Percentiles rank a stretch among this genome's conserved stretches.
Evolutionary conservation across 2,797 vertebrate species (phyloP).

Genomic region (Acipenser transmontanus): DNA sequence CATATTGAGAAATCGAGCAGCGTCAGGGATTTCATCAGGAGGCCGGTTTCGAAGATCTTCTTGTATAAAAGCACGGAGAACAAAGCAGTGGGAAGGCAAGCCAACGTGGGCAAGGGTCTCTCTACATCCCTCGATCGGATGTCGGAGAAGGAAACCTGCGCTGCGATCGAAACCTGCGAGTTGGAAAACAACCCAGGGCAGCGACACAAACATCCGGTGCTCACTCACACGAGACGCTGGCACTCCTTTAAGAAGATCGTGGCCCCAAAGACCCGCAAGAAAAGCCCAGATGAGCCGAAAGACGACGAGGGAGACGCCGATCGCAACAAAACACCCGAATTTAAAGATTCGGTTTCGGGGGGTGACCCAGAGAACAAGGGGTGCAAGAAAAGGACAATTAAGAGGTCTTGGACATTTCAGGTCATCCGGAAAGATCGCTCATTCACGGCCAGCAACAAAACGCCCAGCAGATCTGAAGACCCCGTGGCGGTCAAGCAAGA

Average conservation of each 20-base stretch:
- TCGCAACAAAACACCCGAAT: neutral
- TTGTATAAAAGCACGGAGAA: slow-evolving; percentile 68
- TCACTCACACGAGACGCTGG: slow-evolving; percentile 69
- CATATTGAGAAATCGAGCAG: slow-evolving; percentile 51
- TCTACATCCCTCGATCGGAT: slow-evolving; percentile 67
- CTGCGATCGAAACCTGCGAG: slow-evolving; percentile 25
- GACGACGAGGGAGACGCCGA: slow-evolving; percentile 51
- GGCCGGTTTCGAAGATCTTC: slow-evolving; percentile 66
- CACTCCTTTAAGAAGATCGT: slow-evolving; percentile 74
- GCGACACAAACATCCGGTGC: slow-evolving; percentile 47
- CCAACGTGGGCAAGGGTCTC: slow-evolving; percentile 40
- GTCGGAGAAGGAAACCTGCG: slow-evolving; percentile 55
- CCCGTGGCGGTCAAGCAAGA: slow-evolving; percentile 37
- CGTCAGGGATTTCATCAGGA: slow-evolving; percentile 64
- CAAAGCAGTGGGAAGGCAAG: slow-evolving; percentile 38
- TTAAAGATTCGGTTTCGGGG: no score
- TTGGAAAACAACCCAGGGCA: slow-evolving; percentile 18
- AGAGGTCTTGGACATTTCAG: slow-evolving; percentile 74
- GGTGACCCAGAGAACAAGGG: slow-evolving; percentile 47
- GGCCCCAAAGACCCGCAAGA: slow-evolving; percentile 66
- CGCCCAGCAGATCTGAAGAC: slow-evolving; percentile 49
- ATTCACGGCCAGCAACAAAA: slow-evolving; percentile 56
- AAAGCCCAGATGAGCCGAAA: slow-evolving; percentile 47
- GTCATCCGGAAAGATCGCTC: slow-evolving; percentile 68
- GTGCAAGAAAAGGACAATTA: slow-evolving; percentile 69